Base-by-base conservation (phyloP, 2,888 invertebrate species). In the Schizotus pectinicornis region DNA sequence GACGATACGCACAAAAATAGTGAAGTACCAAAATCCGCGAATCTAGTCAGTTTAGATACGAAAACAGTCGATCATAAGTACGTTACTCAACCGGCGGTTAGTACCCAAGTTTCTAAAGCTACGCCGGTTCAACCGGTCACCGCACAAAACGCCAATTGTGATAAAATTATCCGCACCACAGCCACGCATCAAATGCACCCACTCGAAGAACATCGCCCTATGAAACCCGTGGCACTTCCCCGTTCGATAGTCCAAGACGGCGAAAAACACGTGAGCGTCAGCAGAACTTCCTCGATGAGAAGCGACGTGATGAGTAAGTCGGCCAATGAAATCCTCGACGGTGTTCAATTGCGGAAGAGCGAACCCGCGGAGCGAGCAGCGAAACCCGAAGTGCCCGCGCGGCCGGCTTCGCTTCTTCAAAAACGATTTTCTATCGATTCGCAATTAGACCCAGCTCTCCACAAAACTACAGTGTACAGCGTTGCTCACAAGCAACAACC, bases 401-500 rank as follows among this genome's bases (percentile, higher is more conserved):
- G 35, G 3, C n/a, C n/a, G 52, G 52, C 11, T 34, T 56, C 33
- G 48, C 54, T 14, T 43, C 22, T 22, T 22, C 22, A 22, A 3
- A 43, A 43, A 43, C 43, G 32, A 51, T 54, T 52, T 75, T 79
- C 48, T 5, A 13, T 57, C 32, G 67, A 65, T 12, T 9, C 64
- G n/a, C 64, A 74, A 45, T 63, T 70, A 53, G 82, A 83, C 22
- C 81, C 83, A 9, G 48, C 69, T 38, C 78, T 89, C 64, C 89
- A 89, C 75, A 84, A 86, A 69, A 85, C 88, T 42, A 76, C 75
- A 1, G 81, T 89, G 50, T 90, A 89, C 80, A 85, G 85, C 32
- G 88, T 89, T 43, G 76, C 79, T 39, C 88, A 90, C 75, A 90
- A 88, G 77, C 89, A 90, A 60, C 90, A 90, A 74, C 88, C 90